Percentiles rank a stretch among this genome's conserved stretches.
These are phyloP conservation scores for Neodontobutis hainanensis DNA, from an alignment of 2,113 vertebrate species.

Conservation along the genomic window DNA sequence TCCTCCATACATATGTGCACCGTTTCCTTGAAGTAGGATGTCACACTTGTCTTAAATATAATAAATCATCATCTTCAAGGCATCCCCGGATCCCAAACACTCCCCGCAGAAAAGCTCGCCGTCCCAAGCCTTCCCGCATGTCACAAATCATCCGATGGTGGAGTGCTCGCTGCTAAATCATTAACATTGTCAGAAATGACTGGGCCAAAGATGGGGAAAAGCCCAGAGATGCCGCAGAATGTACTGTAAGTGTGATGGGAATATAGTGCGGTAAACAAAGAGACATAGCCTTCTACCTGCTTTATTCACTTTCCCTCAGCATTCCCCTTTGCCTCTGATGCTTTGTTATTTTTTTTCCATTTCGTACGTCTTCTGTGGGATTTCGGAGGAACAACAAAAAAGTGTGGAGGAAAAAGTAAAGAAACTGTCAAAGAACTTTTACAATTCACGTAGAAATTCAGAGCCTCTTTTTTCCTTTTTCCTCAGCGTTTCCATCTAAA, in stretches of 20 bases:
- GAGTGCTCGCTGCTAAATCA: slow-evolving; percentile 95
- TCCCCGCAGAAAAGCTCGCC: slow-evolving; percentile 91
- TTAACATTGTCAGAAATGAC: slow-evolving; percentile 98
- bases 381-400: slow-evolving; percentile 70
- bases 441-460: slow-evolving; percentile 60
- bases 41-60: slow-evolving; percentile 99
- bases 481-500: slow-evolving; percentile 31
- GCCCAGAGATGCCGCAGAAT: slow-evolving; percentile 72
- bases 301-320: slow-evolving; percentile 40
- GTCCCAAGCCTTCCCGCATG: slow-evolving; percentile 89
- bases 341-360: not conserved
- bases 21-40: slow-evolving; percentile 97
- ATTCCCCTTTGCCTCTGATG: slow-evolving; percentile 45
- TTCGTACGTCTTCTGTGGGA: slow-evolving; percentile 59
- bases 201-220: slow-evolving; percentile 81
- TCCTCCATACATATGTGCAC: slow-evolving; percentile 93
- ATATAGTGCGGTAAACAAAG: slow-evolving; percentile 78
- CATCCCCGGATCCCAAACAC: slow-evolving; percentile 95
- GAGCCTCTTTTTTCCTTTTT: slow-evolving; percentile 33
- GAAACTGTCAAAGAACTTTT: slow-evolving; percentile 78
- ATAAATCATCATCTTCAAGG: slow-evolving; percentile 99
- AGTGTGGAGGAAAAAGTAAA: slow-evolving; percentile 69
- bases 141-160: slow-evolving; percentile 94
- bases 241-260: slow-evolving; percentile 66
- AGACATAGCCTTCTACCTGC: slow-evolving; percentile 54